phyloP scores from a whole-genome alignment of 2,888 invertebrate genomes.

The Litoditis marina region DNA sequence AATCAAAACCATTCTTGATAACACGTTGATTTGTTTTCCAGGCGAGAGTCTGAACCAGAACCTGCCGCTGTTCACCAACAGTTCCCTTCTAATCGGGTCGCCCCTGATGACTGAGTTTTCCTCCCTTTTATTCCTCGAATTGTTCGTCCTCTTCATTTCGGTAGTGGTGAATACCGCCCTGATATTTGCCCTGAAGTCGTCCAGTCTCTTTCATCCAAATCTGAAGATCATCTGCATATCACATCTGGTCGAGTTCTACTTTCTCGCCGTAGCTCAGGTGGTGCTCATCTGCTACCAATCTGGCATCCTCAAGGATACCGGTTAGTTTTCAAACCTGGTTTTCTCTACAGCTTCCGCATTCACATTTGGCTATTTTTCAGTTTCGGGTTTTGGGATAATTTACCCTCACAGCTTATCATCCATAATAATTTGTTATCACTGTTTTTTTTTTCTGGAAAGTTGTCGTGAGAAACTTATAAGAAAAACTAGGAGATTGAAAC shows the following conservation, averaged over 20 bases:
- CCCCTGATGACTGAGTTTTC: slow-evolving; percentile 2
- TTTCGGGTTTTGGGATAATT: no score
- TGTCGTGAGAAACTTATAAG: no score
- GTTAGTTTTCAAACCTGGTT: no score
- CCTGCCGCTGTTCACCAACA: slow-evolving; percentile 11
- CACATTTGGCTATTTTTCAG: no score
- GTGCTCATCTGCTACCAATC: slow-evolving; percentile 13
- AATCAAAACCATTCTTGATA: no score
- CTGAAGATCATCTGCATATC: slow-evolving; percentile 15
- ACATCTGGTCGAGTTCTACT: slow-evolving; percentile 15
- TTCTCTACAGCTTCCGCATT: no score
- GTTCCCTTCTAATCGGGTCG: background rate
- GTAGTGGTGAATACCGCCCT: slow-evolving; percentile 8
- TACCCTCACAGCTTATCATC: no score
- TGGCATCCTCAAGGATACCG: slow-evolving; percentile 4
- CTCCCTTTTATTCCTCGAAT: slow-evolving; percentile 11
- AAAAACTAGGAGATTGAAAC: no score
- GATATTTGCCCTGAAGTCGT: slow-evolving; percentile 8
- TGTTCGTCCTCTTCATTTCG: slow-evolving; percentile 10
- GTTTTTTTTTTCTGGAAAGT: no score
- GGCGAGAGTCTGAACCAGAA: no score
- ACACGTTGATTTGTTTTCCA: no score
- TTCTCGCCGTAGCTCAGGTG: slow-evolving; percentile 9
- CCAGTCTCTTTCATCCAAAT: slow-evolving; percentile 12
- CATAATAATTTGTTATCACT: no score